Conservation (phyloP, 2,113 vertebrate species). For the Falcunculus frontatus region DNA sequence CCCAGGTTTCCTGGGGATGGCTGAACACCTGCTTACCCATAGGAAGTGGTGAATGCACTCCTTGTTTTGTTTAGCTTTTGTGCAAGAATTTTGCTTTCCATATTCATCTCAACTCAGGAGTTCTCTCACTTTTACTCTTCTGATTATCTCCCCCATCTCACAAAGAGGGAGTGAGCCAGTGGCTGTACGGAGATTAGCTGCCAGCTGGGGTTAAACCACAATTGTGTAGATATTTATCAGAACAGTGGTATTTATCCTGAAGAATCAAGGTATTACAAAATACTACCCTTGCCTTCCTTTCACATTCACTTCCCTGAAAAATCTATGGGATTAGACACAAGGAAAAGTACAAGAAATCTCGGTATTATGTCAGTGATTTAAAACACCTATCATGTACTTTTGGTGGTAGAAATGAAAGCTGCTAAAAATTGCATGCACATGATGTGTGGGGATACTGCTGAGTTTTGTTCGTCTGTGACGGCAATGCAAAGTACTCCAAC, state of each 20-base stretch:
- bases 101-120: background rate
- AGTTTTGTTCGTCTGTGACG: background rate
- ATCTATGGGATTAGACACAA: background rate
- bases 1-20: background rate
- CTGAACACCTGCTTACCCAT: background rate
- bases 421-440: background rate
- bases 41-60: background rate
- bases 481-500: background rate
- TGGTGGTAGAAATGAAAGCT: background rate
- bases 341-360: background rate
- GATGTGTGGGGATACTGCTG: background rate
- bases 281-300: background rate
- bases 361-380: background rate
- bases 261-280: background rate
- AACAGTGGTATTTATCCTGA: background rate
- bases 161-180: background rate
- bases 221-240: background rate
- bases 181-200: background rate
- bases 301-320: background rate
- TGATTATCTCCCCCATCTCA: background rate
- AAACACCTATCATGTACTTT: background rate
- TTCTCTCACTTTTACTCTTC: background rate
- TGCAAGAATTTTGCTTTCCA: background rate
- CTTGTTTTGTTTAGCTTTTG: background rate
- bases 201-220: background rate